Base-by-base conservation (phyloP, 2,888 invertebrate genomes). In the Blomia tropicalis region DNA sequence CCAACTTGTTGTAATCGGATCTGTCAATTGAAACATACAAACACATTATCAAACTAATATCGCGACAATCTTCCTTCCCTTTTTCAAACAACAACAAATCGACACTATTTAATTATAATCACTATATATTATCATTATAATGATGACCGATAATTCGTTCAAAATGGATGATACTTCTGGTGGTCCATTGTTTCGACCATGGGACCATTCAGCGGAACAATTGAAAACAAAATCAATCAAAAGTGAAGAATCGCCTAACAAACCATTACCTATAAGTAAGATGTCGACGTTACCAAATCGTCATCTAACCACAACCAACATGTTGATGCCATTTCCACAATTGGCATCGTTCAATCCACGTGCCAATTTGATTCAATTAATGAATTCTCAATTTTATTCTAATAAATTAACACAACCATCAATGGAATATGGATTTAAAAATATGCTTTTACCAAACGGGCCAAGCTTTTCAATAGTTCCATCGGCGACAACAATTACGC, bases 1-100 rank as follows among this genome's bases (percentile, higher is more conserved):
- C 51, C n/a, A 14, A 41, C n/a, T n/a, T n/a, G 14, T 22, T 47
- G 51, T 47, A 47, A 47, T 47, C 51, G 51, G 51, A 47, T 47
- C 51, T 36, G 36, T 36, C 36, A 7, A 17, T 36, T 36, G n/a
- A n/a, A n/a, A n/a, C n/a, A n/a, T n/a, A n/a, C n/a, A n/a, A n/a
- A n/a, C n/a, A n/a, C n/a, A n/a, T n/a, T n/a, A n/a, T n/a, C n/a
- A n/a, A n/a, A n/a, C n/a, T n/a, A n/a, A n/a, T n/a, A n/a, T n/a
- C n/a, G n/a, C n/a, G n/a, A n/a, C n/a, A n/a, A n/a, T n/a, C n/a
- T n/a, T n/a, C n/a, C n/a, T n/a, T n/a, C n/a, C n/a, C n/a, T n/a
- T n/a, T n/a, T n/a, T n/a, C n/a, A 41, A 14, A 17, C 14, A n/a
- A 41, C 41, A 14, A 41, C 41, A 41, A n/a, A 41, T n/a, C 41